phyloP scores from a whole-genome alignment of 2,113 vertebrate genomes.

The Esox niger region DNA sequence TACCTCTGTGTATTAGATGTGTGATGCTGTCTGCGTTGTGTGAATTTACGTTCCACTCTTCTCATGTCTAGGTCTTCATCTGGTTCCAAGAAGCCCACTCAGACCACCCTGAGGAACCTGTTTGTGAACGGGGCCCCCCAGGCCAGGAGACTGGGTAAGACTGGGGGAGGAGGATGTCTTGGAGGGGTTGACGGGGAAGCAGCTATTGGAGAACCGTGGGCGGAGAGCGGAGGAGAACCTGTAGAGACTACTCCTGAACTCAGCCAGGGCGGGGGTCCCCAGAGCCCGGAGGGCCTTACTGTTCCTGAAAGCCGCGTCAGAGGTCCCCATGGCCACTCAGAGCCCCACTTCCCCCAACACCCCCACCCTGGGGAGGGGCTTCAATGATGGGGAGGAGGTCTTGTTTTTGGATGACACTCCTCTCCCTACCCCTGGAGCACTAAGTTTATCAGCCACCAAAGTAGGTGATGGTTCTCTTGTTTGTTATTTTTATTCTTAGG shows the following conservation, averaged over 20 bases:
- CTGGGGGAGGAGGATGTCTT: too few relatives aligned
- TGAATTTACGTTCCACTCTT: too few relatives aligned
- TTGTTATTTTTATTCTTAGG: background rate
- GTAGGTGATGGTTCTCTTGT: conserved; percentile 2
- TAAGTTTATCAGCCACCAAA: conserved; percentile 71
- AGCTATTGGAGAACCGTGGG: conserved; percentile 76
- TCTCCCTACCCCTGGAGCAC: conserved; percentile 61
- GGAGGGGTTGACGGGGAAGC: conserved; percentile 73
- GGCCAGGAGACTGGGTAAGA: too few relatives aligned
- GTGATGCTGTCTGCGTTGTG: too few relatives aligned
- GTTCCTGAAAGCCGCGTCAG: conserved; percentile 64
- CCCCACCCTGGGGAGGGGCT: conserved; percentile 83
- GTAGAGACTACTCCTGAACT: conserved; percentile 73
- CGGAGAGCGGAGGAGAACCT: conserved; percentile 77
- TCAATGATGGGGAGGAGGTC: conserved; percentile 85
- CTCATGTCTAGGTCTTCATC: too few relatives aligned
- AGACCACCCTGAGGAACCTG: too few relatives aligned
- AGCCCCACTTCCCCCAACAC: conserved; percentile 38
- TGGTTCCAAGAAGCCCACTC: too few relatives aligned
- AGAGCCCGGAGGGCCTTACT: conserved; percentile 25
- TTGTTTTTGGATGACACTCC: conserved; percentile 81
- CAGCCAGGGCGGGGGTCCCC: conserved; percentile 22
- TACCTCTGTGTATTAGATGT: too few relatives aligned
- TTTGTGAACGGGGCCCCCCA: too few relatives aligned
- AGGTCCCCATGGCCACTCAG: conserved; percentile 61